These are phyloP conservation scores for Bradysia coprophila DNA, from an alignment of 1,140 invertebrate species.

Conservation along the genomic window DNA sequence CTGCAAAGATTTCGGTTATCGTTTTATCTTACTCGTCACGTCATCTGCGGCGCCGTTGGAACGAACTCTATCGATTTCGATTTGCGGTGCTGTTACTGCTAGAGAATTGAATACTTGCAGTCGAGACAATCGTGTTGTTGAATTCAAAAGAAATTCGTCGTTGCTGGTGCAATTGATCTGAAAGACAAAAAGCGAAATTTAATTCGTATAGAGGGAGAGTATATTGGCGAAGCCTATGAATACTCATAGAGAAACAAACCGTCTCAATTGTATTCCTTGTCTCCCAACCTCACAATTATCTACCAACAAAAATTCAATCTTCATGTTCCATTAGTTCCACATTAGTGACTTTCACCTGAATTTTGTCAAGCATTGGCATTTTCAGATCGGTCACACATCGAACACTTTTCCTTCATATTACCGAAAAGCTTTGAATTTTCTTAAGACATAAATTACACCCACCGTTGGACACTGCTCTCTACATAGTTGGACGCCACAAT, in stretches of 20 bases:
- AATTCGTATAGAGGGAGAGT: no score
- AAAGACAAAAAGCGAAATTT: constrained; percentile 8
- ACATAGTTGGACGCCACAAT: constrained; percentile 43
- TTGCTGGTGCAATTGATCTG: constrained; percentile 22
- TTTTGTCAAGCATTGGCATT: no score
- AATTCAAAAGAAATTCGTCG: constrained; percentile 10
- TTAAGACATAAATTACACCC: constrained; percentile 7
- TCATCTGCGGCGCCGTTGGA: constrained; percentile 18
- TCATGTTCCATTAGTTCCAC: no score
- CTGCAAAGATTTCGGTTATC: not conserved
- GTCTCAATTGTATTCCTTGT: no score
- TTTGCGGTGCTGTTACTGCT: constrained; percentile 54
- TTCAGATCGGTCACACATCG: no score
- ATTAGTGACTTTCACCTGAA: no score
- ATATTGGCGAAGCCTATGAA: no score
- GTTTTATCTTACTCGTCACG: constrained; percentile 14
- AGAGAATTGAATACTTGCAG: constrained; percentile 60
- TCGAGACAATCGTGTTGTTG: constrained; percentile 30
- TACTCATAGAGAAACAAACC: no score
- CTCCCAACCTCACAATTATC: no score
- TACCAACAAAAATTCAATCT: no score
- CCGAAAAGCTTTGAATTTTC: not conserved
- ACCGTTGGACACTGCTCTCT: constrained; percentile 41
- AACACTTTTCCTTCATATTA: not conserved
- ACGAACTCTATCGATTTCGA: constrained; percentile 35